These are phyloP conservation scores for Cotesia glomerata DNA, from an alignment of 1,140 invertebrate genomes.

Conservation along the genomic window DNA sequence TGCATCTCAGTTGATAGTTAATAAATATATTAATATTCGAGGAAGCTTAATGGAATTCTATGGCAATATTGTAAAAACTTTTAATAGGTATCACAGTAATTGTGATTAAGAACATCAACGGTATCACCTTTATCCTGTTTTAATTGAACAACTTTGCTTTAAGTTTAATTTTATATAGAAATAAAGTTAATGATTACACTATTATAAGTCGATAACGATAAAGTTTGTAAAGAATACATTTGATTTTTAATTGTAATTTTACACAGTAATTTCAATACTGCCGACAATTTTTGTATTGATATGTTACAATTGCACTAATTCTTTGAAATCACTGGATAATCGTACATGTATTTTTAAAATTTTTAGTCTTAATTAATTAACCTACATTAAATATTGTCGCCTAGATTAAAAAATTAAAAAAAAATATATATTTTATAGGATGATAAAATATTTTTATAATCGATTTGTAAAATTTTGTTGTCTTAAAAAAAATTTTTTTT, in stretches of 20 bases:
- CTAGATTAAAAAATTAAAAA: slow-evolving; percentile 34
- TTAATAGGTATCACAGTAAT: slow-evolving; percentile 51
- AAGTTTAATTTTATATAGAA: slow-evolving; percentile 6
- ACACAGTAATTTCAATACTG: slow-evolving; percentile 15
- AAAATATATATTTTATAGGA: slow-evolving; percentile 12
- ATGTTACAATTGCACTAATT: not conserved
- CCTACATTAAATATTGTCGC: slow-evolving; percentile 60
- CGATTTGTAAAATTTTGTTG: not conserved
- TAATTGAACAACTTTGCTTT: not conserved
- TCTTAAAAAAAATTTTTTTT: not conserved
- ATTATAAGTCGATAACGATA: not conserved
- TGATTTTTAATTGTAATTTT: too few relatives aligned
- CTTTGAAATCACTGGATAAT: slow-evolving; percentile 35
- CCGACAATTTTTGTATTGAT: slow-evolving; percentile 23
- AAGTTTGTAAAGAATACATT: slow-evolving; percentile 1
- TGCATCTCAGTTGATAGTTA: slow-evolving; percentile 2
- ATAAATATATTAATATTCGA: not conserved
- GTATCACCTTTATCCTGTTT: slow-evolving; percentile 38
- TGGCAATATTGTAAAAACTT: slow-evolving; percentile 44
- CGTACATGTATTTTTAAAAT: slow-evolving; percentile 46
- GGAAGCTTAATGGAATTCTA: slow-evolving; percentile 12
- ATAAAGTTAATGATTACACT: slow-evolving; percentile 21
- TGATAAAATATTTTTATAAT: not conserved
- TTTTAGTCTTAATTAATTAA: slow-evolving; percentile 55
- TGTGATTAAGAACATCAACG: slow-evolving; percentile 50